Percentiles rank a stretch among this genome's conserved stretches.
phyloP scores from a whole-genome alignment of 2,113 vertebrate species.

The Emberiza fucata region DNA sequence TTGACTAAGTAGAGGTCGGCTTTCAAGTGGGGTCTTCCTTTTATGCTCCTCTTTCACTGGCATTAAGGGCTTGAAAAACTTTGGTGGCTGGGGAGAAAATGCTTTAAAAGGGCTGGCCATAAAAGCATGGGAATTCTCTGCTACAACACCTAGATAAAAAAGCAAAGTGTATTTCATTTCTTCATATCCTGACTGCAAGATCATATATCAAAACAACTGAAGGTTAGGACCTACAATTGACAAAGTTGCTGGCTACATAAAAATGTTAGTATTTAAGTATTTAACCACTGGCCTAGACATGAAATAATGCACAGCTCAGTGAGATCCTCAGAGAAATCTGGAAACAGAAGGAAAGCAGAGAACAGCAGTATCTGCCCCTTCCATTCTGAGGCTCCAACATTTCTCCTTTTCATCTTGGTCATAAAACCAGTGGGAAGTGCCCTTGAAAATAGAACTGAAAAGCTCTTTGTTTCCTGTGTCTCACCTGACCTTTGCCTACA shows the following conservation, averaged over 20 bases:
- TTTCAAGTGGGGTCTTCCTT: conserved; percentile 82
- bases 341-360: background rate
- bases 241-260: background rate
- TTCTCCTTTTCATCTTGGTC: background rate
- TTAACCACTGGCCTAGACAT: background rate
- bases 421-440: background rate
- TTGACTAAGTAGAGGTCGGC: conserved; percentile 88
- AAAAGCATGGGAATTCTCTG: conserved; percentile 85
- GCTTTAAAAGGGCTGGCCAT: conserved; percentile 89
- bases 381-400: background rate
- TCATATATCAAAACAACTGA: background rate
- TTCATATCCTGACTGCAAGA: background rate
- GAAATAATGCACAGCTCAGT: background rate
- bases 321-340: background rate
- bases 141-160: conserved; percentile 64
- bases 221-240: background rate
- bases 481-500: background rate
- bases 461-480: background rate
- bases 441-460: background rate
- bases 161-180: background rate
- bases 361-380: background rate
- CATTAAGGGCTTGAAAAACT: conserved; percentile 95
- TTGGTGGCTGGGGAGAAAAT: conserved; percentile 90
- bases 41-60: conserved; percentile 93
- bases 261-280: background rate